Evolutionary conservation across 2,888 invertebrate species (phyloP).

Genomic region (Cheilosia impressa): DNA sequence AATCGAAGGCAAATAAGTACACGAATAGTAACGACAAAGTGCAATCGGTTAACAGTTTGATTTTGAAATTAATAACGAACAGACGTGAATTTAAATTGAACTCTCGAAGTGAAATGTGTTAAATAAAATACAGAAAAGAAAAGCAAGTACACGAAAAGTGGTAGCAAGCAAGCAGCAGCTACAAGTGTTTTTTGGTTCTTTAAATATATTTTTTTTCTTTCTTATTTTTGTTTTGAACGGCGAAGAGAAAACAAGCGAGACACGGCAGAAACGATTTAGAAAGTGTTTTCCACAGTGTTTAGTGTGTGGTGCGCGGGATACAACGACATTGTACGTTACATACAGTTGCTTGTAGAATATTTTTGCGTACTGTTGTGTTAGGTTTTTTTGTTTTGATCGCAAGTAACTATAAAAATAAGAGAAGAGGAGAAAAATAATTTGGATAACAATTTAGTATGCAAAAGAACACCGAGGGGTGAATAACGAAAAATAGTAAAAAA

Average conservation of each 20-base stretch:
- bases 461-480: background rate
- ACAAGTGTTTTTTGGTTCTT: constrained; percentile 64
- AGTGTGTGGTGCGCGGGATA: constrained; percentile 51
- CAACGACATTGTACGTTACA: constrained; percentile 10
- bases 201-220: constrained; percentile 26
- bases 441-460: background rate
- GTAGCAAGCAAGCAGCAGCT: constrained; percentile 50
- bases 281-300: constrained; percentile 56
- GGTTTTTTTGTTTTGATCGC: constrained; percentile 13
- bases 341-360: constrained; percentile 3
- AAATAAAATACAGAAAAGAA: constrained; percentile 46
- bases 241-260: constrained; percentile 55
- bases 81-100: constrained; percentile 22
- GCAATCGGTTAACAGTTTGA: constrained; percentile 60
- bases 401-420: constrained; percentile 18
- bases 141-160: constrained; percentile 31
- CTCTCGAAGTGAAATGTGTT: constrained; percentile 60
- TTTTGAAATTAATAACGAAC: constrained; percentile 44
- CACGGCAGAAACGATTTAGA: constrained; percentile 54
- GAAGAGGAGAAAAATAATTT: background rate
- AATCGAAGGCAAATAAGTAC: constrained; percentile 54
- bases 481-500: background rate
- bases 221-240: constrained; percentile 65
- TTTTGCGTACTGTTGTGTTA: constrained; percentile 10
- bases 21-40: constrained; percentile 47